Conservation (phyloP, 2,888 invertebrate species). For the Lycaena phlaeas region DNA sequence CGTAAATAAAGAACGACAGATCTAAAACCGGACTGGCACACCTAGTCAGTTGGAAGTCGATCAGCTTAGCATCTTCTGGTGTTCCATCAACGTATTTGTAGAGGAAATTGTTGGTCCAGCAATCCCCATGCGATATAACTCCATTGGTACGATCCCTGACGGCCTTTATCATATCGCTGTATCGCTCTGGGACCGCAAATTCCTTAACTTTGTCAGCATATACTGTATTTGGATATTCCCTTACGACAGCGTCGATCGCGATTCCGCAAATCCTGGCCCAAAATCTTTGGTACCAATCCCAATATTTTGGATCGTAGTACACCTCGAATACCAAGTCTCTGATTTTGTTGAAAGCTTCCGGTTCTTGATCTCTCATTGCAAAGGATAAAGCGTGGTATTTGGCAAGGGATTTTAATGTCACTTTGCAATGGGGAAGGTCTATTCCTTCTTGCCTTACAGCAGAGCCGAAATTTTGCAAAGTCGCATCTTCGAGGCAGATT, state of each 20-base stretch:
- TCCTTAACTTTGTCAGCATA: conserved; percentile 72
- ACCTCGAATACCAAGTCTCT: conserved; percentile 61
- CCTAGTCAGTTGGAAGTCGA: conserved; percentile 80
- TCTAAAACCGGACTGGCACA: conserved; percentile 74
- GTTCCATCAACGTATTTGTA: conserved; percentile 43
- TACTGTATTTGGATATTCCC: conserved; percentile 73
- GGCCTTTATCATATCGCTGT: conserved; percentile 58
- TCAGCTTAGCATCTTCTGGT: conserved; percentile 66
- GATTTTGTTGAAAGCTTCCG: conserved; percentile 55
- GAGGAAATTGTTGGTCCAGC: conserved; percentile 84
- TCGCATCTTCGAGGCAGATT: conserved; percentile 70
- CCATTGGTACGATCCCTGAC: conserved; percentile 49
- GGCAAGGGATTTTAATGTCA: conserved; percentile 66
- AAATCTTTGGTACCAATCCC: conserved; percentile 73
- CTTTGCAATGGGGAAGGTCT: conserved; percentile 57
- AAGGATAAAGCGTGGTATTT: conserved; percentile 75
- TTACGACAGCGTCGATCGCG: conserved; percentile 76
- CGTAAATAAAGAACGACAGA: conserved; percentile 63
- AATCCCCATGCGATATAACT: conserved; percentile 80
- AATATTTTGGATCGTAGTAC: conserved; percentile 68
- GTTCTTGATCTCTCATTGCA: conserved; percentile 71
- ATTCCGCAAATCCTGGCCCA: conserved; percentile 63
- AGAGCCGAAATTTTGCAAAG: conserved; percentile 48
- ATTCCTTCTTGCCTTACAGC: conserved; percentile 65
- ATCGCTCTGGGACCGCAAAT: conserved; percentile 65